Evolutionary conservation across 2,113 vertebrate species (phyloP).

Genomic region (Lampris incognitus): DNA sequence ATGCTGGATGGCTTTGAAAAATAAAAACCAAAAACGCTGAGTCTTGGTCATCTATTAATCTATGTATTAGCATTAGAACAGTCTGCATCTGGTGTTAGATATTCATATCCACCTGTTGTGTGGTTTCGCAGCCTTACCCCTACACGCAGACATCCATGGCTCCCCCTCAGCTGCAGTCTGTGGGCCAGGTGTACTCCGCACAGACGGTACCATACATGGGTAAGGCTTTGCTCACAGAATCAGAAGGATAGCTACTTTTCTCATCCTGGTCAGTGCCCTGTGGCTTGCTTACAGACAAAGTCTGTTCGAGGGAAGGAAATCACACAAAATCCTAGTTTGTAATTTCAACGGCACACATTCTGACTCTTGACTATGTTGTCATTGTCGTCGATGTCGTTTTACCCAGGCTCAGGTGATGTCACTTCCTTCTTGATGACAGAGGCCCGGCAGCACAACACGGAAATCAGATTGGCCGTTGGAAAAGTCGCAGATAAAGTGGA

Average conservation of each 20-base stretch:
- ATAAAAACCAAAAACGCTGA: too few species aligned
- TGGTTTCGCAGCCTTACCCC: constrained; percentile 79
- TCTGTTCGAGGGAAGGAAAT: too few species aligned
- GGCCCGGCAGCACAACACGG: constrained; percentile 95
- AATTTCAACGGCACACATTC: too few species aligned
- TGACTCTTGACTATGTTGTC: too few species aligned
- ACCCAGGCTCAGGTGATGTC: constrained; percentile 86
- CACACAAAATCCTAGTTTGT: too few species aligned
- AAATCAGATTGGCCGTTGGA: constrained; percentile 90
- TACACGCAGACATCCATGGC: constrained; percentile 80
- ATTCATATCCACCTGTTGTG: not conserved
- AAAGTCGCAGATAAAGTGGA: constrained; percentile 97
- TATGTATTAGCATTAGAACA: too few species aligned
- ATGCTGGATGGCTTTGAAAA: too few species aligned
- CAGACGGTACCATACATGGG: constrained; percentile 88
- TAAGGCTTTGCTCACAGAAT: constrained; percentile 60
- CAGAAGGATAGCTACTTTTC: not conserved
- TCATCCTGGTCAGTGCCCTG: not conserved
- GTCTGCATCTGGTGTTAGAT: not conserved
- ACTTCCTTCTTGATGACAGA: constrained; percentile 96
- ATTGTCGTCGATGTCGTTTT: not conserved
- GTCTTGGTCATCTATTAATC: too few species aligned
- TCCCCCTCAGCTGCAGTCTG: constrained; percentile 88
- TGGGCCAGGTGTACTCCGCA: constrained; percentile 86
- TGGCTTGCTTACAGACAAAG: not conserved